Percentiles rank a stretch among this genome's conserved stretches.
phyloP scores from a whole-genome alignment of 2,888 invertebrate species.

The Pristionchus mayeri region DNA sequence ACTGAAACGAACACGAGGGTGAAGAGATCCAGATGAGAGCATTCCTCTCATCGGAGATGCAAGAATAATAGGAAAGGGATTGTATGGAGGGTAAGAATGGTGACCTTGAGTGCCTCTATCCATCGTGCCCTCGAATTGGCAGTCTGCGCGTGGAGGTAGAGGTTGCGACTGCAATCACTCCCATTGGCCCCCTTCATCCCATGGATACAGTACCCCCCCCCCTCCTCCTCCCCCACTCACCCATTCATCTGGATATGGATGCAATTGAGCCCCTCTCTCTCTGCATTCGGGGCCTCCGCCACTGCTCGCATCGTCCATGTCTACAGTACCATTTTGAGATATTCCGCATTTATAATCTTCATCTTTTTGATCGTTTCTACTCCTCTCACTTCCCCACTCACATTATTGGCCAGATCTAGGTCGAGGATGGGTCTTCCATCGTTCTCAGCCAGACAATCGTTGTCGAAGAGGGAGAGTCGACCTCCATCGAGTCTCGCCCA shows the following conservation, averaged over 20 bases:
- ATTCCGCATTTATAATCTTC: neutral
- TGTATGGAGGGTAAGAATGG: no score
- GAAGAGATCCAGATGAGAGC: no score
- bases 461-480: slow-evolving; percentile 36
- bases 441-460: slow-evolving; percentile 49
- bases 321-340: neutral
- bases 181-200: neutral
- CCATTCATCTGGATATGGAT: slow-evolving; percentile 43
- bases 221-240: neutral
- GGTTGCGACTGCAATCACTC: neutral
- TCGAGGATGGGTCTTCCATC: slow-evolving; percentile 16
- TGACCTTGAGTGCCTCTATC: slow-evolving; percentile 48
- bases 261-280: slow-evolving; percentile 40
- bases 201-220: neutral
- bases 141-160: slow-evolving; percentile 41
- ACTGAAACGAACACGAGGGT: neutral
- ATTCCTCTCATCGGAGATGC: no score
- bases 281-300: slow-evolving; percentile 40
- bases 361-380: neutral
- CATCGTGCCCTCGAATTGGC: slow-evolving; percentile 45
- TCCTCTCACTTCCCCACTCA: neutral
- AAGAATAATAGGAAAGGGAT: no score
- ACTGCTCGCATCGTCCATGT: slow-evolving; percentile 35
- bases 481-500: slow-evolving; percentile 45
- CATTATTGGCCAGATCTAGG: slow-evolving; percentile 32